Evolutionary conservation across 64 coral and sea anemone genomes (phyloP).

Genomic region (Porites australiensis): DNA sequence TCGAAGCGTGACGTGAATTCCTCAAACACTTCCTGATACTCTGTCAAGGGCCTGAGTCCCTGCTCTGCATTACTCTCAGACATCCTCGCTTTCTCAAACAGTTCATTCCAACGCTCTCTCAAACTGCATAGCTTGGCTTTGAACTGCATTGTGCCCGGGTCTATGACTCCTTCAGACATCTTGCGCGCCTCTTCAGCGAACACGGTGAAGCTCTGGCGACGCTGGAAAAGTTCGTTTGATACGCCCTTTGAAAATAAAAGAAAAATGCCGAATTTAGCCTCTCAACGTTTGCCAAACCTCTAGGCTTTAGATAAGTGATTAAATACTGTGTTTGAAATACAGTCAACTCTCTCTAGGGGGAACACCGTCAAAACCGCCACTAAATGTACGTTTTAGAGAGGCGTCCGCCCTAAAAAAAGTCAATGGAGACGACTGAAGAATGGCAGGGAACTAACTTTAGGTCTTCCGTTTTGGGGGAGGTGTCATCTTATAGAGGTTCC

Average conservation of each 20-base stretch:
- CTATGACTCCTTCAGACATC: slow-evolving; percentile 78
- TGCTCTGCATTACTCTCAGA: slow-evolving; percentile 86
- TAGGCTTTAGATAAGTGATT: too few relatives aligned
- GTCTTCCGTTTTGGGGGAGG: too few relatives aligned
- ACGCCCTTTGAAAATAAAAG: slow-evolving; percentile 63
- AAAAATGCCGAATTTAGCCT: too few relatives aligned
- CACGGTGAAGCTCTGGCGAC: slow-evolving; percentile 86
- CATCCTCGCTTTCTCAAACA: slow-evolving; percentile 83
- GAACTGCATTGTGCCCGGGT: slow-evolving; percentile 87
- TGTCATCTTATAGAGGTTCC: too few relatives aligned
- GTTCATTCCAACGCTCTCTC: slow-evolving; percentile 93
- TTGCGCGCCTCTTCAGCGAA: slow-evolving; percentile 88
- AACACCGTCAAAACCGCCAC: too few relatives aligned
- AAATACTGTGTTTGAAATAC: too few relatives aligned
- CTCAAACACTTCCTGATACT: slow-evolving; percentile 93
- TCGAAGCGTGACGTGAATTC: slow-evolving; percentile 90
- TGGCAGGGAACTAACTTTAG: too few relatives aligned
- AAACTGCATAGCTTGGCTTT: slow-evolving; percentile 89
- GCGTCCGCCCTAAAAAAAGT: too few relatives aligned
- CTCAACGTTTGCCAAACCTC: too few relatives aligned
- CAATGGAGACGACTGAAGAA: too few relatives aligned
- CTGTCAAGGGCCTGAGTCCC: slow-evolving; percentile 86
- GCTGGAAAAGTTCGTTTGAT: slow-evolving; percentile 88
- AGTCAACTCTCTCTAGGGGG: too few relatives aligned
- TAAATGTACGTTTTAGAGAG: too few relatives aligned